Evolutionary conservation across 2,113 vertebrate species (phyloP), one percentile per base, ranked within the genome.

Genomic region (Alethe diademata): DNA sequence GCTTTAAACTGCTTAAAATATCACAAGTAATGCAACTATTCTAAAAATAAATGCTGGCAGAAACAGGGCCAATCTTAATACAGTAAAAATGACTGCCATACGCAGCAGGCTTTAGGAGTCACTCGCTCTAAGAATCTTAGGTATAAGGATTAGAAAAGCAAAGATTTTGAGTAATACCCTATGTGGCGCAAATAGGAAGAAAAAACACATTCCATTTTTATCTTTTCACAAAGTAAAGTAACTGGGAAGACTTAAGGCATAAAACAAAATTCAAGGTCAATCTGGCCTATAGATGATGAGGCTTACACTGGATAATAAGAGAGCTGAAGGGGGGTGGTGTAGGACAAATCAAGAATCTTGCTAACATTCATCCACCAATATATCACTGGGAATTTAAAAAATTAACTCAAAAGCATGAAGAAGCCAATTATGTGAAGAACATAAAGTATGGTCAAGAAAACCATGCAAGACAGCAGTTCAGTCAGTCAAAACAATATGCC

Each of bases 1-100:
- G 35, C 64, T 90, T 93, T 83, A 79, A 79, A 76, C 29, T 73
- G 72, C 79, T 73, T 88, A 58, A 94, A 80, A 83, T 80, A 92
- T 8, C 47, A 45, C 29, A 86, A 80, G 82, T 62, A 88, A 80
- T 26, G 33, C 47, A 87, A 78, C 53, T 51, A 48, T 19, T 71
- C 58, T 33, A 81, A 74, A 95, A 84, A 83, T 47, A 86, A 92
- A 35, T 20, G 23, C 54, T 76, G 56, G 60, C 72, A 95, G 82
- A 90, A 94, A 33, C 26, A 25, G 29, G 12, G 33, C 72, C 64
- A 61, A 28, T 69, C 61, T 78, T 65, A 79, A 78, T 31, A 65
- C 48, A 72, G 28, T 35, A 92, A 66, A 79, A 79, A 61, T 9
- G 26, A 89, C 26, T 66, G 69, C 75, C 69, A 67, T 6, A 56